Conservation (phyloP, 2,113 vertebrate species). For the Osmerus eperlanus region DNA sequence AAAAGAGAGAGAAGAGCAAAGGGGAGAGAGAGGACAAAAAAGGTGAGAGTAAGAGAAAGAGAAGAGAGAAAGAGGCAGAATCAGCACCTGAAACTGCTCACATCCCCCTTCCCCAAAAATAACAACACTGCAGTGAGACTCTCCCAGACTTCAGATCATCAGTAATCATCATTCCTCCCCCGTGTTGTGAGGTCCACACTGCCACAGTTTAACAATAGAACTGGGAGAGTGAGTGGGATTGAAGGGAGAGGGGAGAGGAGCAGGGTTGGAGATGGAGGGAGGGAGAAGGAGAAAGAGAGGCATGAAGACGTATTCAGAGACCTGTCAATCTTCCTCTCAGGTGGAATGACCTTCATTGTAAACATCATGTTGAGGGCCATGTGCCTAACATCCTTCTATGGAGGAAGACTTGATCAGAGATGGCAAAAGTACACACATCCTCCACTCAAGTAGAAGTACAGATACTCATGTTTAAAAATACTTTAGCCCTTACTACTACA, state of each 20-base stretch:
- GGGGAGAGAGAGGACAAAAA: conserved; percentile 9
- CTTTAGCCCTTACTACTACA: too few relatives aligned
- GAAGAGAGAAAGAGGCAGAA: conserved; percentile 35
- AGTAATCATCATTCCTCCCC: conserved; percentile 2
- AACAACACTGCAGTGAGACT: conserved; percentile 33
- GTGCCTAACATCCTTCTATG: neutral
- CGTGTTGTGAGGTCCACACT: neutral
- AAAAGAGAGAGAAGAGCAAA: neutral
- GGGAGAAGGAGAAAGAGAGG: too few relatives aligned
- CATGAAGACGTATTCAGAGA: too few relatives aligned
- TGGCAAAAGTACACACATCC: too few relatives aligned
- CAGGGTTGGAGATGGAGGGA: too few relatives aligned
- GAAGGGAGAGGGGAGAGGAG: too few relatives aligned
- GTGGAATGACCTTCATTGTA: too few relatives aligned
- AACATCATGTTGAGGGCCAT: too few relatives aligned
- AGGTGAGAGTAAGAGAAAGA: conserved; percentile 22
- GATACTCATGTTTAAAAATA: too few relatives aligned
- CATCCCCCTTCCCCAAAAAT: conserved; percentile 19
- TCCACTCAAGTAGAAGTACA: too few relatives aligned
- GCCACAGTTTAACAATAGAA: neutral
- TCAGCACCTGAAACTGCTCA: neutral
- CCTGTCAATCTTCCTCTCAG: too few relatives aligned
- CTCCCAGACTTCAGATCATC: conserved; percentile 39
- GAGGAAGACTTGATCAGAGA: neutral
- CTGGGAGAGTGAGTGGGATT: neutral